phyloP scores from a whole-genome alignment of 2,888 invertebrate genomes.

The Acanthosoma haemorrhoidale region DNA sequence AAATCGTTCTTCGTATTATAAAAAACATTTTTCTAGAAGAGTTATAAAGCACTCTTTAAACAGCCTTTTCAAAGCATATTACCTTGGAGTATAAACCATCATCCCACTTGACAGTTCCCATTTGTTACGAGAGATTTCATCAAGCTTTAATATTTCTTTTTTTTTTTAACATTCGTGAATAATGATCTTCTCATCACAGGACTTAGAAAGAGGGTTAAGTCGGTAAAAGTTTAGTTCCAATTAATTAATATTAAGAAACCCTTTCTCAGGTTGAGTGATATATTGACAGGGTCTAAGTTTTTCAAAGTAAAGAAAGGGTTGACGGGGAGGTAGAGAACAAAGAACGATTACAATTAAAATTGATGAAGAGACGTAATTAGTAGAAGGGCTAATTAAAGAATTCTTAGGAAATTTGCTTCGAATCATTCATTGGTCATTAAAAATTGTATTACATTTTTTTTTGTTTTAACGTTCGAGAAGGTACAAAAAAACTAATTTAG shows the following conservation, averaged over 20 bases:
- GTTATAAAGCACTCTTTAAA: no score
- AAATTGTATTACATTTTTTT: no score
- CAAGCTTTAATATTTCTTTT: background rate
- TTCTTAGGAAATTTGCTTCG: no score
- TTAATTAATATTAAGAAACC: slow-evolving; percentile 20
- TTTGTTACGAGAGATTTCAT: slow-evolving; percentile 14
- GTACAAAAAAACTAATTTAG: no score
- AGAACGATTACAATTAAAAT: background rate
- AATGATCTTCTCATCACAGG: background rate
- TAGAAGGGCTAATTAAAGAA: background rate
- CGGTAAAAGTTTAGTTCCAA: slow-evolving; percentile 14
- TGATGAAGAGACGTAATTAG: slow-evolving; percentile 18
- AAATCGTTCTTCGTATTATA: no score
- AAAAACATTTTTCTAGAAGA: no score
- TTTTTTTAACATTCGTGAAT: background rate
- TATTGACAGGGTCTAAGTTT: background rate
- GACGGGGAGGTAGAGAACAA: background rate
- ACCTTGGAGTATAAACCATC: background rate
- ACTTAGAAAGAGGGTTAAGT: background rate
- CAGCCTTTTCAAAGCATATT: no score
- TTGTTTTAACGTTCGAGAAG: no score
- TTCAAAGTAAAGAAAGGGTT: slow-evolving; percentile 1
- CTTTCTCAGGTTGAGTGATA: background rate
- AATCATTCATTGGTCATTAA: no score
- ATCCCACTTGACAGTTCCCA: background rate